Percentiles rank a stretch among this genome's conserved stretches.
Evolutionary conservation across 2,888 invertebrate genomes (phyloP).

Genomic region (Orthosia cruda): DNA sequence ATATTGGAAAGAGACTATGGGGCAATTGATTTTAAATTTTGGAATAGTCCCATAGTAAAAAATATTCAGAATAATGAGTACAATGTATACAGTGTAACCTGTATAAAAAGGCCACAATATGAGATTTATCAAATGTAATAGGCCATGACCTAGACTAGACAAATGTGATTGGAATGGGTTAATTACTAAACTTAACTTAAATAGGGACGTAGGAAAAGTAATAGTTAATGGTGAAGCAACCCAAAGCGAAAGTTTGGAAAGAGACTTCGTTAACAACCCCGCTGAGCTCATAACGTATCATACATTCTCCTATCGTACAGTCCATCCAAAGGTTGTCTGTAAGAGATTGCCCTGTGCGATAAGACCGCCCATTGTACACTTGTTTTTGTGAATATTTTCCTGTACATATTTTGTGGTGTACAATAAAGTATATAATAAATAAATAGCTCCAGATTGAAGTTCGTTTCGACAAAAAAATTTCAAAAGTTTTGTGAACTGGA

Average conservation of each 20-base stretch:
- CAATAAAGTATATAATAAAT: too few species aligned
- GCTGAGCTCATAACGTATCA: constrained; percentile 23
- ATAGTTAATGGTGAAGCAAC: constrained; percentile 20
- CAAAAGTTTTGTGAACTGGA: constrained; percentile 34
- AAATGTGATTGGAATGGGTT: constrained; percentile 26
- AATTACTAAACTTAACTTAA: constrained; percentile 43
- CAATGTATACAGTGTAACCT: too few species aligned
- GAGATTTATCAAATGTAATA: constrained; percentile 29
- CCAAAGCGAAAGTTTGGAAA: constrained; percentile 24
- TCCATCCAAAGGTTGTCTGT: too few species aligned
- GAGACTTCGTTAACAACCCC: constrained; percentile 42
- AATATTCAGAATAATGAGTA: too few species aligned
- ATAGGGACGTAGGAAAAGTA: constrained; percentile 10
- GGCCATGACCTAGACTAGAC: constrained; percentile 27
- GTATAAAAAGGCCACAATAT: background rate
- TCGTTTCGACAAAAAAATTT: constrained; percentile 20
- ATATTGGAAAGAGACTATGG: too few species aligned
- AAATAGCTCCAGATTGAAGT: constrained; percentile 35
- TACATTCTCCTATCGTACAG: too few species aligned
- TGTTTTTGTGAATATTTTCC: too few species aligned
- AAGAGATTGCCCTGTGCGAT: too few species aligned
- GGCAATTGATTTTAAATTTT: too few species aligned
- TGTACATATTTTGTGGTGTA: too few species aligned
- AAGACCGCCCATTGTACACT: too few species aligned
- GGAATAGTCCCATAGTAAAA: too few species aligned